phyloP scores from a whole-genome alignment of 2,113 vertebrate species.

The Zosterops japonicus region DNA sequence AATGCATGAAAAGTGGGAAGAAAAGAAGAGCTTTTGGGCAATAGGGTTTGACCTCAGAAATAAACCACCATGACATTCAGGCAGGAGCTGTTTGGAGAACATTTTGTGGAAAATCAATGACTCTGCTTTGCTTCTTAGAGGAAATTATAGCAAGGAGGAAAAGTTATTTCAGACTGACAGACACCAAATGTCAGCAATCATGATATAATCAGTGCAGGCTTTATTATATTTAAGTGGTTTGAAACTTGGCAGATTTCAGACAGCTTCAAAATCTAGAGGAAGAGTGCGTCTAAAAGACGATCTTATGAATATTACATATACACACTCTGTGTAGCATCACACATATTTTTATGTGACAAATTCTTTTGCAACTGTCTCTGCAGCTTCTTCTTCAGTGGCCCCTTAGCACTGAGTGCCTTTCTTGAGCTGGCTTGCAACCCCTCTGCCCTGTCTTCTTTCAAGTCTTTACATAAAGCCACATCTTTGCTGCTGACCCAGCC shows the following conservation, averaged over 20 bases:
- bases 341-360: slow-evolving; percentile 16
- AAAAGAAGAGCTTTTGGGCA: neutral
- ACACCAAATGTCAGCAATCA: slow-evolving; percentile 65
- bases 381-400: neutral
- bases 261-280: slow-evolving; percentile 54
- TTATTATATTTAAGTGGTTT: slow-evolving; percentile 66
- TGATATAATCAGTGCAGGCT: slow-evolving; percentile 61
- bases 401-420: neutral
- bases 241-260: slow-evolving; percentile 60
- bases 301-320: slow-evolving; percentile 58
- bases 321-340: neutral
- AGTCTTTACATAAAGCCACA: neutral
- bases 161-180: slow-evolving; percentile 53
- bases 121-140: slow-evolving; percentile 20
- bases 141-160: slow-evolving; percentile 12
- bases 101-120: neutral
- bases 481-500: slow-evolving; percentile 10
- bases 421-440: neutral
- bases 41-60: slow-evolving; percentile 9
- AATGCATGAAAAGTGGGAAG: neutral
- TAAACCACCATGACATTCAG: neutral
- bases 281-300: neutral
- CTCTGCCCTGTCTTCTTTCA: neutral
- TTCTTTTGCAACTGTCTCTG: slow-evolving; percentile 13
- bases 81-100: neutral